A percentile compares a stretch with the other conserved stretches of the same genome.
These are phyloP conservation scores for Platerodrilus igneus DNA, from an alignment of 2,888 invertebrate genomes.

Conservation along the genomic window DNA sequence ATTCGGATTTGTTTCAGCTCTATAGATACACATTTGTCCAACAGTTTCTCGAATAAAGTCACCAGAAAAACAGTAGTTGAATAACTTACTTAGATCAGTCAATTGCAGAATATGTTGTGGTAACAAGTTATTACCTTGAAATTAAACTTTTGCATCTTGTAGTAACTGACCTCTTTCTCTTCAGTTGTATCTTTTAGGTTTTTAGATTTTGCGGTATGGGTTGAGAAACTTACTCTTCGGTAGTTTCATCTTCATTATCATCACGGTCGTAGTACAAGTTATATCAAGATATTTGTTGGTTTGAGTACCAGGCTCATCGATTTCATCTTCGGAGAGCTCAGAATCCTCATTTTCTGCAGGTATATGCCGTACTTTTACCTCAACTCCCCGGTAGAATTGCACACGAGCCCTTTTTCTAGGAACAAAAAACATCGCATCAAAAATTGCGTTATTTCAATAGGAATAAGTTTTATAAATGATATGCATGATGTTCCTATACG, in stretches of 20 bases:
- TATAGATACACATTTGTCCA: slow-evolving; percentile 13
- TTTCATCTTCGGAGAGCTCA: slow-evolving; percentile 5
- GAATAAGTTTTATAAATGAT: too few relatives aligned
- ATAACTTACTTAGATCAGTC: slow-evolving; percentile 9
- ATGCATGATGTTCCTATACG: too few relatives aligned
- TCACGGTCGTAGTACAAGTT: not conserved
- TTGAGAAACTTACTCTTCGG: too few relatives aligned
- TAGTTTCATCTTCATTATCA: too few relatives aligned
- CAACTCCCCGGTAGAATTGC: too few relatives aligned
- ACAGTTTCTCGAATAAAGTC: slow-evolving; percentile 6
- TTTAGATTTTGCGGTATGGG: too few relatives aligned
- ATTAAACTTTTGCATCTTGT: not conserved
- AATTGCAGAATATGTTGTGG: slow-evolving; percentile 6
- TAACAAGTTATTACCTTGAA: not conserved
- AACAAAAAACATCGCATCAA: too few relatives aligned
- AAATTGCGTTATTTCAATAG: too few relatives aligned
- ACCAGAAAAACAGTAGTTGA: slow-evolving; percentile 5
- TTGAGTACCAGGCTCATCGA: not conserved
- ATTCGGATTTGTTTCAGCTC: slow-evolving; percentile 7
- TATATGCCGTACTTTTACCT: slow-evolving; percentile 2
- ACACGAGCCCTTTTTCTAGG: too few relatives aligned
- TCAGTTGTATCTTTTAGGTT: too few relatives aligned
- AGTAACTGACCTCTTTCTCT: too few relatives aligned
- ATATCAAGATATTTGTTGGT: not conserved
- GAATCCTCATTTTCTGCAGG: slow-evolving; percentile 4